These are phyloP conservation scores for Rhopalosiphum padi DNA, from an alignment of 1,140 invertebrate genomes.

Conservation along the genomic window DNA sequence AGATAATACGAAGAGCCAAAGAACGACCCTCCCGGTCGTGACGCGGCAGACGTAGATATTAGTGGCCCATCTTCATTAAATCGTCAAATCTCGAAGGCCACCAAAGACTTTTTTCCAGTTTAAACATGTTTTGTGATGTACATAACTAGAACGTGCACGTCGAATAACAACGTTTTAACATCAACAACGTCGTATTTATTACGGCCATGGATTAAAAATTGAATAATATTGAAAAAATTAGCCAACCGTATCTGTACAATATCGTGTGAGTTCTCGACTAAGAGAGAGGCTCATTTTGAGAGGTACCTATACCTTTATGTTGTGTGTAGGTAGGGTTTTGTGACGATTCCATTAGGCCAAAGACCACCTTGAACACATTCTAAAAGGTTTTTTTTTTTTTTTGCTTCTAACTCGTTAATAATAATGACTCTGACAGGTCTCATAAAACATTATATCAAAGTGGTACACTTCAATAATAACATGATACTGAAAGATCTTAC, in stretches of 20 bases:
- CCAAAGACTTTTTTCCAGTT: not conserved
- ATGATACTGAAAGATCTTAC: slow-evolving; percentile 14
- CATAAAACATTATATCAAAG: slow-evolving; percentile 3
- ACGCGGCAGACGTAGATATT: not conserved
- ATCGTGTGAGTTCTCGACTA: not conserved
- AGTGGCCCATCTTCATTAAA: not conserved
- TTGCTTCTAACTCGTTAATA: slow-evolving; percentile 37
- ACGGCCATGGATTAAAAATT: not conserved
- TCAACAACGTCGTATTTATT: not conserved
- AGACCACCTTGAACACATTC: slow-evolving; percentile 37
- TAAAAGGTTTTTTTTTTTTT: slow-evolving; percentile 18
- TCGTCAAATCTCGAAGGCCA: not conserved
- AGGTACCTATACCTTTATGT: not conserved
- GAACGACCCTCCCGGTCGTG: not conserved
- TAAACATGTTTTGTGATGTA: not conserved
- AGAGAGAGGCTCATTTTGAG: not conserved
- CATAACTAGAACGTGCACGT: not conserved
- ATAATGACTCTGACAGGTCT: slow-evolving; percentile 40
- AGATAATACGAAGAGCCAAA: not conserved
- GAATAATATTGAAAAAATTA: slow-evolving; percentile 20
- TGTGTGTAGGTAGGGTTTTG: not conserved
- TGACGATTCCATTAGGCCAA: slow-evolving; percentile 1
- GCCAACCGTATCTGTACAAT: not conserved
- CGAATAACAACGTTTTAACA: not conserved
- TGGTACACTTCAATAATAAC: slow-evolving; percentile 30